phyloP scores from a whole-genome alignment of 2,113 vertebrate genomes.

The Scortum barcoo region DNA sequence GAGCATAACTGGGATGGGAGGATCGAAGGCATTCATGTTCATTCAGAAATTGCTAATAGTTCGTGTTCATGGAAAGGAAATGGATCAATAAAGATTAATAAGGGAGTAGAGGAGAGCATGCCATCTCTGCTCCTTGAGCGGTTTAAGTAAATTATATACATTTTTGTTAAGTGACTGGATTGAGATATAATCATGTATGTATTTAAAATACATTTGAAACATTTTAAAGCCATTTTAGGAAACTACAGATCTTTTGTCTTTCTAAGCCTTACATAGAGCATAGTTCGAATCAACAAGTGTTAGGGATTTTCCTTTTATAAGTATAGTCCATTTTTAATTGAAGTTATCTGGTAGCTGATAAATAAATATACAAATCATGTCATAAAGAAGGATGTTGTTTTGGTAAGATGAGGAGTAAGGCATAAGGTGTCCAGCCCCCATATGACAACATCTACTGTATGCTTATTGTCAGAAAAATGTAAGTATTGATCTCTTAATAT shows the following conservation, averaged over 20 bases:
- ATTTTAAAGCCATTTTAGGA: not conserved
- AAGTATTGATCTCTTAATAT: not conserved
- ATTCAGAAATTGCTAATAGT: conserved; percentile 22
- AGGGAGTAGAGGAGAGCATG: not conserved
- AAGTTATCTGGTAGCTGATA: not conserved
- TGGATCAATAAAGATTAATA: not conserved
- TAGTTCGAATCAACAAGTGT: conserved; percentile 14
- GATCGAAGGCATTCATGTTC: not conserved
- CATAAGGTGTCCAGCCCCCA: not conserved
- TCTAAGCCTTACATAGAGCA: not conserved
- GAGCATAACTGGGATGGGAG: not conserved
- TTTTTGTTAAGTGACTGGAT: too few species aligned
- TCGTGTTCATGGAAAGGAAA: conserved; percentile 13
- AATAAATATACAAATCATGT: not conserved
- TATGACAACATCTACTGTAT: not conserved
- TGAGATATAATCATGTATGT: too few species aligned
- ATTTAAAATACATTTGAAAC: not conserved
- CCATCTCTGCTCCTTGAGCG: not conserved
- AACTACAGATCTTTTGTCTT: not conserved
- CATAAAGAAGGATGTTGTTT: not conserved
- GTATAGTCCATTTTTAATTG: not conserved
- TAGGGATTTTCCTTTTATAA: not conserved
- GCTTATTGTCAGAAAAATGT: not conserved
- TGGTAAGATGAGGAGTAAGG: not conserved
- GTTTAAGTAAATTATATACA: not conserved